These are phyloP conservation scores for Acanthurus leucopareius DNA, from an alignment of 2,797 vertebrate species.

Conservation along the genomic window DNA sequence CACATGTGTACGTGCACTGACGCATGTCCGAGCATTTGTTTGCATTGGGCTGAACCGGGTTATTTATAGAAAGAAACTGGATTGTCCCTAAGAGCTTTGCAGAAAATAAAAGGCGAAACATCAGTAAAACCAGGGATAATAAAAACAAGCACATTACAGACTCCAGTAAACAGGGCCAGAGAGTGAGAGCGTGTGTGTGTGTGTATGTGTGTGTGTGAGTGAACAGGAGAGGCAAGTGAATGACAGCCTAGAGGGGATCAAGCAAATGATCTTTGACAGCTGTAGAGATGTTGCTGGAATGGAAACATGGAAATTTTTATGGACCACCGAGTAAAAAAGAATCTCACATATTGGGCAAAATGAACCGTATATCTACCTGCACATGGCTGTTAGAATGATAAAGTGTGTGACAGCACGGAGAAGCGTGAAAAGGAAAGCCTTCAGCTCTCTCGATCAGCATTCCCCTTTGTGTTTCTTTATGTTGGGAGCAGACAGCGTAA, in stretches of 20 bases:
- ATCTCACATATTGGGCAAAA: conserved; percentile 14
- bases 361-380: conserved; percentile 6
- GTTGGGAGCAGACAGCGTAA: conserved; percentile 1
- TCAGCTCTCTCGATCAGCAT: conserved; percentile 20
- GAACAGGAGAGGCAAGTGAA: conserved; percentile 14
- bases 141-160: conserved; percentile 13
- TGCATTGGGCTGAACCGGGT: conserved; percentile 17
- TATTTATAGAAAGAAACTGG: conserved; percentile 39
- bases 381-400: conserved; percentile 5
- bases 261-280: conserved; percentile 41
- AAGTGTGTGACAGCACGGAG: conserved; percentile 13
- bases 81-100: conserved; percentile 16
- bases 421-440: conserved; percentile 2
- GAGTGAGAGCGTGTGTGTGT: not conserved
- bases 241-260: conserved; percentile 27
- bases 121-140: conserved; percentile 11
- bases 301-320: conserved; percentile 32
- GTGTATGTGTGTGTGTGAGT: conserved; percentile 13
- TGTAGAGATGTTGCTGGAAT: conserved; percentile 20
- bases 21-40: conserved; percentile 13
- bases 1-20: not conserved
- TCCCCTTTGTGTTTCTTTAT: conserved; percentile 28
- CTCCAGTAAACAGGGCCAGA: conserved; percentile 7
- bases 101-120: conserved; percentile 34
- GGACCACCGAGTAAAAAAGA: not conserved